phyloP scores from a whole-genome alignment of 2,888 invertebrate genomes.

The Dryobotodes eremita region DNA sequence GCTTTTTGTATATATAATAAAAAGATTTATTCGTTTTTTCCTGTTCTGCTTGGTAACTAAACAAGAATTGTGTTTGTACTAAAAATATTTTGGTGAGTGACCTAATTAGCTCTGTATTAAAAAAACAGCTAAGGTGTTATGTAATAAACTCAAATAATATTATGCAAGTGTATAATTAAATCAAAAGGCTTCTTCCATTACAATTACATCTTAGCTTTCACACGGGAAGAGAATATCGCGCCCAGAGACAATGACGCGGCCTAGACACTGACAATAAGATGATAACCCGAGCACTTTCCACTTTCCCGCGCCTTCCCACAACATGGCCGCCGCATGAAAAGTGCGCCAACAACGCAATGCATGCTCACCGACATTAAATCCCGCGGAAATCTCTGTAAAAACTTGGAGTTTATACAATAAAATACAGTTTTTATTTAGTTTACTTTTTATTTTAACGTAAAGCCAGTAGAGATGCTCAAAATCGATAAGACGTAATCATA shows the following conservation, averaged over 20 bases:
- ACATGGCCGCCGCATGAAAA: slow-evolving; percentile 76
- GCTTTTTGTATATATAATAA: background rate
- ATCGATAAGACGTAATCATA: slow-evolving; percentile 29
- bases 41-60: background rate
- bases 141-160: slow-evolving; percentile 46
- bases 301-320: slow-evolving; percentile 87
- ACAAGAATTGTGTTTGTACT: background rate
- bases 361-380: slow-evolving; percentile 33
- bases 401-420: slow-evolving; percentile 8
- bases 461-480: slow-evolving; percentile 19
- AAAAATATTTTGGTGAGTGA: background rate
- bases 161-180: slow-evolving; percentile 55
- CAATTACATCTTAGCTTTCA: slow-evolving; percentile 75
- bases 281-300: slow-evolving; percentile 85
- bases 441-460: background rate
- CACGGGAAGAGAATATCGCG: slow-evolving; percentile 78
- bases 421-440: slow-evolving; percentile 9
- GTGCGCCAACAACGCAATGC: slow-evolving; percentile 62
- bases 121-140: slow-evolving; percentile 26
- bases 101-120: slow-evolving; percentile 26
- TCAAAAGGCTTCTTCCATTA: slow-evolving; percentile 58
- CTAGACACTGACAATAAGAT: slow-evolving; percentile 86
- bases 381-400: slow-evolving; percentile 33
- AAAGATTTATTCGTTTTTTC: background rate
- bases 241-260: slow-evolving; percentile 79